A percentile compares a stretch with the other conserved stretches of the same genome.
These are phyloP conservation scores for Gymnopithys bicolor DNA, from an alignment of 2,797 vertebrate species.

Conservation along the genomic window DNA sequence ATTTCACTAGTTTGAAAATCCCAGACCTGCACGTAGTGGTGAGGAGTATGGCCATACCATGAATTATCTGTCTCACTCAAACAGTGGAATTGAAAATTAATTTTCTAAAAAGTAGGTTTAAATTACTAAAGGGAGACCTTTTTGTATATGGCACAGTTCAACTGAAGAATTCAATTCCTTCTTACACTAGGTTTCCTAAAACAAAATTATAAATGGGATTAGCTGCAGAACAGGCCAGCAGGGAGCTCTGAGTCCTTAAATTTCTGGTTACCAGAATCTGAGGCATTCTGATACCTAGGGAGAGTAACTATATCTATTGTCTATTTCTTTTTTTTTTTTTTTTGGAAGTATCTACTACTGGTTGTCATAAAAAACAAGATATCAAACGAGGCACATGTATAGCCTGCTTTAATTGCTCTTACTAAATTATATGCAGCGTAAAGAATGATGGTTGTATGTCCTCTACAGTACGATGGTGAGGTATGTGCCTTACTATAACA, in stretches of 20 bases:
- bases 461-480: background rate
- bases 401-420: background rate
- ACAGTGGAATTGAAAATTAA: background rate
- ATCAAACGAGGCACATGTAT: background rate
- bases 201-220: background rate
- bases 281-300: too few relatives aligned
- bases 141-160: background rate
- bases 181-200: background rate
- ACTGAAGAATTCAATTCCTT: background rate
- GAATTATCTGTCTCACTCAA: background rate
- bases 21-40: background rate
- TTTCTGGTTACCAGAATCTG: background rate
- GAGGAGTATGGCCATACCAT: fast-evolving
- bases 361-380: background rate
- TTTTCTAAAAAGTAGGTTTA: background rate
- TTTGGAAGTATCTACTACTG: background rate
- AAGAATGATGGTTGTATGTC: background rate
- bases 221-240: background rate
- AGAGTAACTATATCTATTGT: background rate
- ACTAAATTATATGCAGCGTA: background rate
- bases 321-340: background rate
- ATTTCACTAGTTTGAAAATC: background rate
- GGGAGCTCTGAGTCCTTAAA: background rate
- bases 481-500: background rate
- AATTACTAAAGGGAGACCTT: background rate